Conservation (phyloP, 1,140 invertebrate species). For the Drosophila kikkawai region DNA sequence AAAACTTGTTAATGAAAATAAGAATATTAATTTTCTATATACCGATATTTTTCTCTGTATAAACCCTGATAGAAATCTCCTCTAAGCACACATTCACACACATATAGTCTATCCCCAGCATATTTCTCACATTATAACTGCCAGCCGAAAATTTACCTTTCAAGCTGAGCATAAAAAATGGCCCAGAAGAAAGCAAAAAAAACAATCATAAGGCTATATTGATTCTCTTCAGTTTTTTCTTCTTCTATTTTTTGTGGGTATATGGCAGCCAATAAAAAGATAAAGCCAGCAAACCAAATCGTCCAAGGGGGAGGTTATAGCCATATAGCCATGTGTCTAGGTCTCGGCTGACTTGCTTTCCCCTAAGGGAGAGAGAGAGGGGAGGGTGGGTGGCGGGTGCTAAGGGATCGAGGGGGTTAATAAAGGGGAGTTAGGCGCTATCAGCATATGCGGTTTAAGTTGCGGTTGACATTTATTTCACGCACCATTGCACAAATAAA, state of each 20-base stretch:
- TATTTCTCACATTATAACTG: constrained; percentile 71
- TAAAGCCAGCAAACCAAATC: constrained; percentile 61
- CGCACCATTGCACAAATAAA: constrained; percentile 80
- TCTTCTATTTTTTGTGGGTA: constrained; percentile 35
- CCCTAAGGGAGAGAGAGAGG: not conserved
- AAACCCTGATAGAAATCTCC: constrained; percentile 34
- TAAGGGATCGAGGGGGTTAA: not conserved
- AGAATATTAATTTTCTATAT: no score
- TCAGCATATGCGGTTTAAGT: constrained; percentile 83
- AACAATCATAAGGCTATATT: constrained; percentile 59
- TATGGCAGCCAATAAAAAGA: constrained; percentile 77
- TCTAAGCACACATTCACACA: not conserved
- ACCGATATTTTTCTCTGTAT: not conserved
- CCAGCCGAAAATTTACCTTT: constrained; percentile 57
- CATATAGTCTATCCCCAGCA: constrained; percentile 23
- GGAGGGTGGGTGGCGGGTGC: constrained; percentile 1
- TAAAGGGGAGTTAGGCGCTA: constrained; percentile 43
- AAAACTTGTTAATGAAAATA: not conserved
- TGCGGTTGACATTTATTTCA: constrained; percentile 83
- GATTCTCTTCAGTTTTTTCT: constrained; percentile 40
- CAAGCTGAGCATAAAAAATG: constrained; percentile 53
- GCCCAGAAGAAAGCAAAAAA: constrained; percentile 25
- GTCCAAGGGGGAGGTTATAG: constrained; percentile 34
- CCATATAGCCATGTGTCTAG: constrained; percentile 57
- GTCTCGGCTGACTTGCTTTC: constrained; percentile 55